Percentiles rank a stretch among this genome's conserved stretches.
Evolutionary conservation across 2,113 vertebrate genomes (phyloP).

Genomic region (Anguilla rostrata): DNA sequence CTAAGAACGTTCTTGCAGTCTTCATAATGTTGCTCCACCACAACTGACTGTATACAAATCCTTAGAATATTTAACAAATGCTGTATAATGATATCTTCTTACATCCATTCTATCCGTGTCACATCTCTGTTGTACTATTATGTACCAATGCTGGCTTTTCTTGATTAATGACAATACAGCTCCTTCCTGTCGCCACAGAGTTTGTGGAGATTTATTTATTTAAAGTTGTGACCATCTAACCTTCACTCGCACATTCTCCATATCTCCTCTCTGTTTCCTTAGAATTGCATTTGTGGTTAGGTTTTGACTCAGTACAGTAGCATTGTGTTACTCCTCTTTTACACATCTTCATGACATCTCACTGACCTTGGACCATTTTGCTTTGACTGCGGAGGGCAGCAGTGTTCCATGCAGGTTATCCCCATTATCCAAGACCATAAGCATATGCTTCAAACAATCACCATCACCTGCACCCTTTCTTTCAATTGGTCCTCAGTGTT

Average conservation of each 20-base stretch:
- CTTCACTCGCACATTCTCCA: constrained; percentile 5
- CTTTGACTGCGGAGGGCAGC: not conserved
- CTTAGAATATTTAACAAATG: constrained; percentile 34
- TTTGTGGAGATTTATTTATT: not conserved
- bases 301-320: not conserved
- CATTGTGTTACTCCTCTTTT: too few species aligned
- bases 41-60: constrained; percentile 26
- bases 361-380: not conserved
- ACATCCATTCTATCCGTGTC: constrained; percentile 28
- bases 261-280: not conserved
- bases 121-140: constrained; percentile 29
- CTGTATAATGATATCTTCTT: constrained; percentile 37
- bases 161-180: constrained; percentile 32
- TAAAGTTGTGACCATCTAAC: not conserved
- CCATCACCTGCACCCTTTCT: not conserved
- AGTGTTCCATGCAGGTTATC: not conserved
- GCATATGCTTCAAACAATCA: not conserved
- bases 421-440: not conserved
- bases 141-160: constrained; percentile 31
- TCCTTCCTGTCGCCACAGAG: constrained; percentile 2
- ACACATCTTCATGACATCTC: not conserved
- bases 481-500: not conserved
- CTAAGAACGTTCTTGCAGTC: constrained; percentile 34
- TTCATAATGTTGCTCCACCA: constrained; percentile 29
- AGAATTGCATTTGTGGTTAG: not conserved